Evolutionary conservation across 1,140 invertebrate species (phyloP), one percentile per base, ranked within the genome.

Genomic region (Megalopta genalis): DNA sequence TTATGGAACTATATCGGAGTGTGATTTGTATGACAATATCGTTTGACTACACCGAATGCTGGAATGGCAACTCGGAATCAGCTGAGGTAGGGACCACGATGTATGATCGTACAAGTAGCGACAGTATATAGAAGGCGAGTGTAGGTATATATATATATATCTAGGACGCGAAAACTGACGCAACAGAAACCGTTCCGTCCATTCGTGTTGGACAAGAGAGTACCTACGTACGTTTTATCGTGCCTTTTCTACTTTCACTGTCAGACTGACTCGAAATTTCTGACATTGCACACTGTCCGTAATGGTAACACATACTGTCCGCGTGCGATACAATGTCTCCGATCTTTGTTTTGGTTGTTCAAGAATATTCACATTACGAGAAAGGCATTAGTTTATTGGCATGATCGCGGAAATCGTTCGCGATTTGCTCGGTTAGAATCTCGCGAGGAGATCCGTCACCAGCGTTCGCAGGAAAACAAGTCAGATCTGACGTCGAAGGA

Each of bases 1-100:
- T 72, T 42, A 72, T 59, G 27, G 66, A 37, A 74, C 54, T 64
- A 68, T 66, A 77, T 62, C 10, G 23, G 16, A 57, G 25, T 6
- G 25, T 21, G 54, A 32, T 60, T 72, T 62, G 49, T 27, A 25
- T 27, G 16, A 64, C 37, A 39, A 73, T 49, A 77, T 70, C 25
- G 32, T 60, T 54, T n/a, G 32, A 72, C 64, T 42, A n/a, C 18
- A 27, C 49, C 46, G 32, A 63, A 42, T 2, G 42, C 27, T 54
- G 18, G 21, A 52, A 42, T 10, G 46, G n/a, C 39, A 27, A 21
- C 27, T 63, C 25, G 37, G 14, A 71, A 23, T 62, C 37, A 32
- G 21, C 14, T 16, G 39, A 3, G n/a, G n/a, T 8, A 25, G 27
- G 21, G 32, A 42, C 21, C 21, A 5, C 2, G 16, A 23, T 9